Base-by-base conservation (phyloP, 2,113 vertebrate genomes). In the Protomyctophum bolini region DNA sequence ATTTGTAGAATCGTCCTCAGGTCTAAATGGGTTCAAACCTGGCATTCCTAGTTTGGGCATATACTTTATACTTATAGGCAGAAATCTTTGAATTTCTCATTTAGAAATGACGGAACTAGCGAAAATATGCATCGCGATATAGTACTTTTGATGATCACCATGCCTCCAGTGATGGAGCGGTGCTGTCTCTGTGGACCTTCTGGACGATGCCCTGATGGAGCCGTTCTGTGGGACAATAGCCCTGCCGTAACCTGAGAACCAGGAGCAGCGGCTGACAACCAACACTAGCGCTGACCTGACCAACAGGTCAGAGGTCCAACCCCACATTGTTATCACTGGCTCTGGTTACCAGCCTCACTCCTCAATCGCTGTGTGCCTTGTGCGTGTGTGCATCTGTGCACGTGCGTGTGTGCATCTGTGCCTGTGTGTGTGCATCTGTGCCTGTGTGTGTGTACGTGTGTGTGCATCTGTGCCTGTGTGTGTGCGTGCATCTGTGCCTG, bases 271-370 rank as follows among this genome's bases (percentile, higher is more conserved):
- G 65, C 86, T 76, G 87, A 91, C 85, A 81, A 89, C 76, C 7
- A 76, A 86, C 72, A 79, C 86, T 77, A 77, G 76, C 65, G 83
- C 86, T 89, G 90, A 90, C 90, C 91, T 83, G 88, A 88, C 89
- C 1, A 87, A 89, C 83, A 90, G 92, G 92, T 93, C 91, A 93
- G 83, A 90, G 93, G 92, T 94, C 83, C 87, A 86, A 87, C 84
- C 84, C 76, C 91, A 91, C 90, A 92, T 91, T 92, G 89, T 93
- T 93, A 92, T 94, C 91, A 85, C 82, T 92, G 88, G 82, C 79
- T 94, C 87, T 84, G 85, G 87, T 92, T 93, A 21, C 90, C 93
- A 90, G 83, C 87, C 91, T 90, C 89, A 85, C 82, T 91, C 85
- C 82, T 81, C 78, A 67, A 66, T 70, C 70, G 75, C 81, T 86